Conservation (phyloP, 2,888 invertebrate genomes). For the Vannuccia rotundouncinata region DNA sequence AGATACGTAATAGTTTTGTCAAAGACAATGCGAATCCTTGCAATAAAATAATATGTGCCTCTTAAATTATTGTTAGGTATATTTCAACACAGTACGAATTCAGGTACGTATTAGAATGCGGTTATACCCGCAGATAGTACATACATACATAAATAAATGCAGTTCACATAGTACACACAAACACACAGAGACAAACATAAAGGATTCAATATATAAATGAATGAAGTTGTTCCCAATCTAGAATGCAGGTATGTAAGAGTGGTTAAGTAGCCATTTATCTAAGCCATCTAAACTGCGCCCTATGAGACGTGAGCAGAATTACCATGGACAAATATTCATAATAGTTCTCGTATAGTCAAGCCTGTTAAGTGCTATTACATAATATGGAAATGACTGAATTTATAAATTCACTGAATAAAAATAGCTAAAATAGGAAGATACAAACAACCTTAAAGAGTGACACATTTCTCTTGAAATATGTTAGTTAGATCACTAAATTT, state of each 20-base stretch:
- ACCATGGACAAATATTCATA: neutral
- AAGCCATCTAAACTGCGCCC: slow-evolving; percentile 7
- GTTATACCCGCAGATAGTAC: neutral
- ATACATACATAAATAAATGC: slow-evolving; percentile 13
- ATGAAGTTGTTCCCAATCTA: neutral
- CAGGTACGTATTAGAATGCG: neutral
- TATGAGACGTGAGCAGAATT: neutral
- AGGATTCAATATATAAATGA: neutral
- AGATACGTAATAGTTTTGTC: neutral
- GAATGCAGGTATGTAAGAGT: neutral
- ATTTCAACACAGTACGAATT: neutral
- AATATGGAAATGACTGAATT: too few species aligned
- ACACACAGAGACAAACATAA: neutral
- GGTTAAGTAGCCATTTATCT: slow-evolving; percentile 8
- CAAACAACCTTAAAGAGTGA: too few species aligned
- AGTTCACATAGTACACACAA: neutral
- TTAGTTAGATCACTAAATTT: too few species aligned
- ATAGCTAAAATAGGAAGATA: too few species aligned
- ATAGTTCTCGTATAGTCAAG: too few species aligned
- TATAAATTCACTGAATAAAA: too few species aligned
- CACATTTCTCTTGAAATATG: too few species aligned
- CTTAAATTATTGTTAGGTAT: neutral
- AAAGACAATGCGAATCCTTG: neutral
- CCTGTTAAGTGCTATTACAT: too few species aligned
- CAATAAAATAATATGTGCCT: neutral